phyloP scores from a whole-genome alignment of 2,113 vertebrate genomes.

The Nyctibius bracteatus region DNA sequence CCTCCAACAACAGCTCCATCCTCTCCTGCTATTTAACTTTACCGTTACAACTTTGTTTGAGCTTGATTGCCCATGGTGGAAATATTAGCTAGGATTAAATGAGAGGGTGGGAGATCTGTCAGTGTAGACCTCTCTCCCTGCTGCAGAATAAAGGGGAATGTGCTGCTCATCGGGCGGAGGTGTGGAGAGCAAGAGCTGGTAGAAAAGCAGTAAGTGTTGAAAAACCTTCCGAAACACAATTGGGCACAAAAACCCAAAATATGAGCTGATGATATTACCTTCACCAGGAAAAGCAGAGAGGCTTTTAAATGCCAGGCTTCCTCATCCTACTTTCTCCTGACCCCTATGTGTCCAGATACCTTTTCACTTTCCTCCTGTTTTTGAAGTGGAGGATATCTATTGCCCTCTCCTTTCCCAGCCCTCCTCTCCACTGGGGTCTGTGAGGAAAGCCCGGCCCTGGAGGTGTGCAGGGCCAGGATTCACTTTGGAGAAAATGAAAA shows the following conservation, averaged over 20 bases:
- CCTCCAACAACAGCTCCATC: background rate
- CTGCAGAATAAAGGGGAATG: background rate
- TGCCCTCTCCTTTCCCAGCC: background rate
- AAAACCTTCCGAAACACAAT: background rate
- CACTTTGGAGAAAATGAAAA: background rate
- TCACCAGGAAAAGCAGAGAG: background rate
- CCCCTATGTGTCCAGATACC: background rate
- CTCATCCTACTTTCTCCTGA: background rate
- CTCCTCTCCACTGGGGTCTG: accelerated
- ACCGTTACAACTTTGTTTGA: background rate
- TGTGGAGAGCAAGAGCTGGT: background rate
- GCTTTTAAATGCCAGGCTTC: background rate
- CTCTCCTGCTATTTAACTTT: background rate
- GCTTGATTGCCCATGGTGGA: background rate
- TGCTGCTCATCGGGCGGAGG: background rate
- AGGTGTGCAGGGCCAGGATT: background rate
- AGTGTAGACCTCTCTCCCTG: background rate
- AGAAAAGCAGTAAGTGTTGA: background rate
- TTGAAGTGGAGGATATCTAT: background rate
- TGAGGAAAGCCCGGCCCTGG: background rate
- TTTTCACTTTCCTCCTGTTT: background rate
- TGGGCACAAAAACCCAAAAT: background rate
- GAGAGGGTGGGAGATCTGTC: background rate
- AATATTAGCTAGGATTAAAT: background rate
- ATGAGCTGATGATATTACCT: background rate